Percentiles rank a stretch among this genome's conserved stretches.
Conservation (phyloP, 2,888 invertebrate species). For the Cancer borealis region DNA sequence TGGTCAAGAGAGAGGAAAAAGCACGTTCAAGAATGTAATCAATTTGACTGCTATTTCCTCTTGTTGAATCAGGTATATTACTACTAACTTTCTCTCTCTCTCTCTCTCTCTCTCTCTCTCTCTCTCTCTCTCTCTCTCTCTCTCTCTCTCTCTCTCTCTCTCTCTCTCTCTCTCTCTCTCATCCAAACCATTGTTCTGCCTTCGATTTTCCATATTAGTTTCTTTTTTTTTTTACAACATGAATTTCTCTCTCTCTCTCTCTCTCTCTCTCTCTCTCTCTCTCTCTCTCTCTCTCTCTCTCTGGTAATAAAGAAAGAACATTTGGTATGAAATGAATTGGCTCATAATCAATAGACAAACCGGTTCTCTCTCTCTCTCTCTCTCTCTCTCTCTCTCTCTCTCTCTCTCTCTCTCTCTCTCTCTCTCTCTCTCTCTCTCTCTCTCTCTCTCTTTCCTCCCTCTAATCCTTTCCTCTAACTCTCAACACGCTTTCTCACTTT, state of each 20-base stretch:
- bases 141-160: background rate
- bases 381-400: background rate
- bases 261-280: constrained; percentile 13
- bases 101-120: background rate
- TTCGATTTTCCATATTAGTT: too few relatives aligned
- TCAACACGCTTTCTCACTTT: constrained; percentile 17
- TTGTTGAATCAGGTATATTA: background rate
- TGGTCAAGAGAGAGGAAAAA: background rate
- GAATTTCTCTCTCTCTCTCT: background rate
- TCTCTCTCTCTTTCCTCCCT: background rate
- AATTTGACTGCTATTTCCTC: constrained; percentile 32
- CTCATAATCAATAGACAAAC: background rate
- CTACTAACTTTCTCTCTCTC: background rate
- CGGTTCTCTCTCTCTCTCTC: constrained; percentile 34
- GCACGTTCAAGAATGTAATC: background rate
- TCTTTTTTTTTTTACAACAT: too few relatives aligned
- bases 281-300: constrained; percentile 29
- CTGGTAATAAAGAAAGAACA: background rate
- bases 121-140: background rate
- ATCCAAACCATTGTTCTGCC: too few relatives aligned
- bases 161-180: background rate
- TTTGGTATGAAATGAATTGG: constrained; percentile 1
- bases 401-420: constrained; percentile 13
- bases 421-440: constrained; percentile 4
- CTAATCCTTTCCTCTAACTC: background rate